Conservation (phyloP, 2,888 invertebrate species). For the Dexiosoma caninum region DNA sequence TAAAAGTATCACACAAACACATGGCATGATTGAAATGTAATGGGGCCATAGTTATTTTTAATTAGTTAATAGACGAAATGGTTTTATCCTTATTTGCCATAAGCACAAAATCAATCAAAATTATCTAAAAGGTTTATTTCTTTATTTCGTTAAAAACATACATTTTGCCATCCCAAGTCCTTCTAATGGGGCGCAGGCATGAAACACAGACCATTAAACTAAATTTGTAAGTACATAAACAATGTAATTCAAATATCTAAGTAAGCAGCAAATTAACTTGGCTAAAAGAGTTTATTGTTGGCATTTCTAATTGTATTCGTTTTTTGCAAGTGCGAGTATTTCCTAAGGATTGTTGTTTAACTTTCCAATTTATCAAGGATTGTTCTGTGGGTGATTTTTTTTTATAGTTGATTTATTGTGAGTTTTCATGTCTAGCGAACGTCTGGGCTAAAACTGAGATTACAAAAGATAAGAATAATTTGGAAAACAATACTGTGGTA, state of each 20-base stretch:
- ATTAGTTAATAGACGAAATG: neutral
- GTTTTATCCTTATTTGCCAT: neutral
- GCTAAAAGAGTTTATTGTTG: neutral
- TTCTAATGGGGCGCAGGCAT: neutral
- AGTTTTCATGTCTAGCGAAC: slow-evolving; percentile 31
- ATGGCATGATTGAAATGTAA: too few relatives aligned
- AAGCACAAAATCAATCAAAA: neutral
- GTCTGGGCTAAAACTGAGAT: slow-evolving; percentile 41
- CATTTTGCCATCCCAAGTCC: too few relatives aligned
- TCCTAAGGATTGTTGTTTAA: neutral
- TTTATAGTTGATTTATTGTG: slow-evolving; percentile 14
- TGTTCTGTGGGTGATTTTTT: too few relatives aligned
- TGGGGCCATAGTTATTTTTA: too few relatives aligned
- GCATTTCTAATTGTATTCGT: neutral
- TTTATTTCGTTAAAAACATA: neutral
- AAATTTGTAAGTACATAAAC: neutral
- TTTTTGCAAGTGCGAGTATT: neutral
- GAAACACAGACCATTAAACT: neutral
- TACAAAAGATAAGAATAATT: slow-evolving; percentile 21
- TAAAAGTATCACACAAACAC: too few relatives aligned
- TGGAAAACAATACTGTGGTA: slow-evolving; percentile 34
- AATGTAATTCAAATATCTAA: neutral
- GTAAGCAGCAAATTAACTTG: neutral
- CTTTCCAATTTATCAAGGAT: neutral
- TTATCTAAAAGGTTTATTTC: neutral